Evolutionary conservation across 2,888 invertebrate species (phyloP), one percentile per base, ranked within the genome.

Genomic region (Xestobium rufovillosum): DNA sequence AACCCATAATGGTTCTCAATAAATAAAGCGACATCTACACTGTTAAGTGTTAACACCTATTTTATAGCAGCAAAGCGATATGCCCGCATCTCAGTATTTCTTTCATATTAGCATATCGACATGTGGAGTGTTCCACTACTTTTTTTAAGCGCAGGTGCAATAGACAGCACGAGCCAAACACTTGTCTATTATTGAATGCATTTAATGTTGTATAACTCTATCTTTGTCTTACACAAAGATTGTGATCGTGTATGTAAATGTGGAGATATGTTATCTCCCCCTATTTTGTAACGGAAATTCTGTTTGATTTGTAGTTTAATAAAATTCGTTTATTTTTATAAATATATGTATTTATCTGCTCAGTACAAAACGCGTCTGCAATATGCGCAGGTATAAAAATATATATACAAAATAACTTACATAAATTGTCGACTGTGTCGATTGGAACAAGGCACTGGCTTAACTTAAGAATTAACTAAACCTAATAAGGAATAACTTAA

Each of bases 381-480:
- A 19, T 19, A 19, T 19, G 23, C 23, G 14, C 12, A 31, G 14
- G 6, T 9, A 8, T 6, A 45, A 44, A 43, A 48, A 17, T 37
- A 41, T 48, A 45, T 47, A 26, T 45, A 48, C 45, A 45, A 36
- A 44, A 43, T 37, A 43, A 38, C 38, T 41, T 38, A 40, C 10
- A 13, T 38, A 19, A 19, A 19, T 19, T 6, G 23, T 19, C 23
- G n/a, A 19, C 23, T 19, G 23, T 19, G 23, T 19, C n/a, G 57
- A 58, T 56, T 58, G 56, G 50, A 53, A 43, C 40, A 61, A 65
- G 62, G 64, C 63, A 61, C 61, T 56, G 52, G 47, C 45, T 52
- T 53, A 8, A n/a, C n/a, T n/a, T n/a, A n/a, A n/a, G 6, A 19
- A 19, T 19, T 19, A 19, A 19, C 23, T n/a, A 8, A 19, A 19